Percentiles rank a stretch among this genome's conserved stretches.
Conservation (phyloP, 2,888 invertebrate genomes). For the Lithodes maja region DNA sequence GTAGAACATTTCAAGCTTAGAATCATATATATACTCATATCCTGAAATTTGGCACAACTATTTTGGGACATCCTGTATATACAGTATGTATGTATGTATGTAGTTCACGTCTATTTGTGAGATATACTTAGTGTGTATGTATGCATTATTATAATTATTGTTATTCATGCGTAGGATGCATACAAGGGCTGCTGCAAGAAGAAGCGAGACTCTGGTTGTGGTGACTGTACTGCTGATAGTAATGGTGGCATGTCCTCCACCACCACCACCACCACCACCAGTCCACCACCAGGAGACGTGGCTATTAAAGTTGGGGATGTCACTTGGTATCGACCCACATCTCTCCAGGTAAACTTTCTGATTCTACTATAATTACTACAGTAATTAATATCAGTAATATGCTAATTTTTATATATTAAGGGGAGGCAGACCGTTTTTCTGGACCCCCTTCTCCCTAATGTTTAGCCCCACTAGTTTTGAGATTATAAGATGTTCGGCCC, state of each 20-base stretch:
- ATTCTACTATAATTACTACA: background rate
- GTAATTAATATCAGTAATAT: background rate
- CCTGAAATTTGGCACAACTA: too few relatives aligned
- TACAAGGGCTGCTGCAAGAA: constrained; percentile 55
- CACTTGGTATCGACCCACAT: constrained; percentile 28
- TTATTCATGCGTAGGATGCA: constrained; percentile 45
- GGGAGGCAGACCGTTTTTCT: too few relatives aligned
- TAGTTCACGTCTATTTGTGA: too few relatives aligned
- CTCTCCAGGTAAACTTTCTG: background rate
- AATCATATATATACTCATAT: too few relatives aligned
- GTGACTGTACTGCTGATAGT: constrained; percentile 22
- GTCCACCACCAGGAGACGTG: background rate
- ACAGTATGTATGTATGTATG: too few relatives aligned
- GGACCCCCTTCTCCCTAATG: too few relatives aligned
- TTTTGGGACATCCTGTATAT: too few relatives aligned
- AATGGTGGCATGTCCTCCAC: background rate
- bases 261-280: background rate
- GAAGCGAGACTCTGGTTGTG: constrained; percentile 37
- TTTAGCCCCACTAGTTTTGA: too few relatives aligned
- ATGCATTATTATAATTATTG: background rate
- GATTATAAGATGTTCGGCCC: too few relatives aligned
- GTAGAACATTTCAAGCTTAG: too few relatives aligned
- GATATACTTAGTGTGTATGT: too few relatives aligned
- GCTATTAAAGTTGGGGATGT: background rate
- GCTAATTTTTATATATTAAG: too few relatives aligned